Evolutionary conservation across 2,888 invertebrate genomes (phyloP).

Genomic region (Blomia tropicalis): DNA sequence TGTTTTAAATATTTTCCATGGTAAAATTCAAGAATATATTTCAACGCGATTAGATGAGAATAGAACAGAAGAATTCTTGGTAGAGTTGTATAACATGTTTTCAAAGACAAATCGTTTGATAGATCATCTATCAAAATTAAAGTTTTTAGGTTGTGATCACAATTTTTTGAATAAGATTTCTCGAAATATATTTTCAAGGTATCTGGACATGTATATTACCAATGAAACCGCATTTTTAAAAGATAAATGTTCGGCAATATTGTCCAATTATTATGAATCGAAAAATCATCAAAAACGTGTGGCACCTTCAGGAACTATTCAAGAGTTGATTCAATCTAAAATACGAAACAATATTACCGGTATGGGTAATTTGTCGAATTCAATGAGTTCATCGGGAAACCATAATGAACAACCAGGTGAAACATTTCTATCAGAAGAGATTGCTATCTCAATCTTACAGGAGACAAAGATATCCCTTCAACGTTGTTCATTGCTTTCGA

Average conservation of each 20-base stretch:
- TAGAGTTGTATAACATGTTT: conserved; percentile 72
- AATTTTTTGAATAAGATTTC: conserved; percentile 59
- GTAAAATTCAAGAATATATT: conserved; percentile 62
- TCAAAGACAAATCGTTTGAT: conserved; percentile 62
- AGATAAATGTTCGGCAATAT: conserved; percentile 54
- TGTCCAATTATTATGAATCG: conserved; percentile 72
- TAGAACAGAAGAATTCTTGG: conserved; percentile 72
- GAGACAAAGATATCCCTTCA: conserved; percentile 77
- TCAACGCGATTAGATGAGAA: conserved; percentile 60
- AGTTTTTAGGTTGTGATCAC: conserved; percentile 56
- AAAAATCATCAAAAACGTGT: conserved; percentile 89
- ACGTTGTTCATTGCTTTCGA: conserved; percentile 57
- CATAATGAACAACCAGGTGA: conserved; percentile 82
- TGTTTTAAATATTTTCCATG: conserved; percentile 81
- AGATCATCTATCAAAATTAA: conserved; percentile 52
- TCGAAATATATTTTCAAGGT: conserved; percentile 60
- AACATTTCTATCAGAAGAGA: conserved; percentile 84
- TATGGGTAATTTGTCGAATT: conserved; percentile 41
- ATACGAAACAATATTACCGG: conserved; percentile 80
- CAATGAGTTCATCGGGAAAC: conserved; percentile 41
- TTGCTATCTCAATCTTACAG: conserved; percentile 74
- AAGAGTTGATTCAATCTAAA: conserved; percentile 80
- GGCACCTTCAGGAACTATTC: conserved; percentile 70
- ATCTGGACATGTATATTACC: conserved; percentile 51
- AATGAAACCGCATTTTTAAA: conserved; percentile 60